Evolutionary conservation across 2,888 invertebrate species (phyloP), one percentile per base, ranked within the genome.

Genomic region (Tridacna crocea): DNA sequence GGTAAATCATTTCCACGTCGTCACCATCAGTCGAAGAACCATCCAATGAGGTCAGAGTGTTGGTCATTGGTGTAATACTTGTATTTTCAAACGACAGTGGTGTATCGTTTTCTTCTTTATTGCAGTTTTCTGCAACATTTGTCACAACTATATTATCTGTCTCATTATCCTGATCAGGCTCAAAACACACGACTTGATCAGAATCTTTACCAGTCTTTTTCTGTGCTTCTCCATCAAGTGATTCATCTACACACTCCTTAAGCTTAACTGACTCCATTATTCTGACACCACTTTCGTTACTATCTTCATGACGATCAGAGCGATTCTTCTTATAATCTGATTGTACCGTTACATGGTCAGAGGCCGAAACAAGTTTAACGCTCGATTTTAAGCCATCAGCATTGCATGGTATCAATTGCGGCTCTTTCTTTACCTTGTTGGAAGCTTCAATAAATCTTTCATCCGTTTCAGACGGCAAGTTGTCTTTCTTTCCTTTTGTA

Each of bases 1-100:
- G 83, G 58, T 86, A 86, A 17, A 86, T 80, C 76, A 86, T 86
- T 65, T 84, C 83, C 36, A 86, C 84, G 24, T 83, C 82, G 13
- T 84, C 83, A 19, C 82, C 86, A 55, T 82, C 84, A 4, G 83
- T 73, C 2, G 83, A 84, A 22, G 80, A 82, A 22, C n/a, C 26
- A 24, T 70, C 70, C 11, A n/a, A 19, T 26, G 3, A 13, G 10
- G 12, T 12, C 10, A 24, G 15, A 47, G 12, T 24, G 24, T 13
- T 46, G 4, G n/a, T 0, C 8, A 13, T 46, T 10, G 17, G 17
- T 13, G n/a, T 27, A 19, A 19, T n/a, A 46, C 17, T 46, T 6
- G n/a, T 46, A 46, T 66, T 66, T 10, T 46, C 66, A 46, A 46
- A n/a, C n/a, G 27, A 36, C n/a, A n/a, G 66, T 0, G 66, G 46